phyloP scores from a whole-genome alignment of 1,140 invertebrate genomes.

The Asobara japonica region DNA sequence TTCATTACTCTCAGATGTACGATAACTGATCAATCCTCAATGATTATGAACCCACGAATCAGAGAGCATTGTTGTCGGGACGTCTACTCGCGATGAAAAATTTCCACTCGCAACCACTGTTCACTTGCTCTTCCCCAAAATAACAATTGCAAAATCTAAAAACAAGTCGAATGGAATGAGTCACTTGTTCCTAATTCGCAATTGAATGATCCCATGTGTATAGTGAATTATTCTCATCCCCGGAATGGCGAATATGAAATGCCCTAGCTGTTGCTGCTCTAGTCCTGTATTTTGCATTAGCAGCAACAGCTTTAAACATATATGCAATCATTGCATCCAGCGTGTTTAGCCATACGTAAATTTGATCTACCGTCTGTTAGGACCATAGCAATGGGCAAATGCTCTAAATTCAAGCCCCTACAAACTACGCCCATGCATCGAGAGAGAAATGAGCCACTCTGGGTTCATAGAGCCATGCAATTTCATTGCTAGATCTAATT shows the following conservation, averaged over 20 bases:
- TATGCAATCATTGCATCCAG: neutral
- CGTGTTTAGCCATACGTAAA: constrained; percentile 32
- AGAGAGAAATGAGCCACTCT: neutral
- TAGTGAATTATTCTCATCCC: neutral
- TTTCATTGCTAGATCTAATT: constrained; percentile 34
- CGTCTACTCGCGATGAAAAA: too few species aligned
- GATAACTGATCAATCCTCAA: neutral
- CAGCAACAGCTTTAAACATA: neutral
- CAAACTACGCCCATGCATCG: neutral
- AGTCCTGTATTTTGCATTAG: neutral
- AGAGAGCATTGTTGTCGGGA: too few species aligned
- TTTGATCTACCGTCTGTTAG: constrained; percentile 31
- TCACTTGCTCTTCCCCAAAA: too few species aligned
- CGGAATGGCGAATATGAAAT: neutral
- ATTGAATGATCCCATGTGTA: too few species aligned
- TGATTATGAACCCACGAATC: too few species aligned
- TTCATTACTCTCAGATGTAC: neutral
- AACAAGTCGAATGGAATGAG: too few species aligned
- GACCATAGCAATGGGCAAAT: neutral
- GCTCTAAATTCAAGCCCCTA: neutral
- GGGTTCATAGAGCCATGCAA: neutral
- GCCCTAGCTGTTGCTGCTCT: neutral
- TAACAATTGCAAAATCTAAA: too few species aligned
- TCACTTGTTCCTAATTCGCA: too few species aligned
- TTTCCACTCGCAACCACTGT: too few species aligned